A percentile compares a stretch with the other conserved stretches of the same genome.
phyloP scores from a whole-genome alignment of 2,888 invertebrate species.

The Lissonota sp. region DNA sequence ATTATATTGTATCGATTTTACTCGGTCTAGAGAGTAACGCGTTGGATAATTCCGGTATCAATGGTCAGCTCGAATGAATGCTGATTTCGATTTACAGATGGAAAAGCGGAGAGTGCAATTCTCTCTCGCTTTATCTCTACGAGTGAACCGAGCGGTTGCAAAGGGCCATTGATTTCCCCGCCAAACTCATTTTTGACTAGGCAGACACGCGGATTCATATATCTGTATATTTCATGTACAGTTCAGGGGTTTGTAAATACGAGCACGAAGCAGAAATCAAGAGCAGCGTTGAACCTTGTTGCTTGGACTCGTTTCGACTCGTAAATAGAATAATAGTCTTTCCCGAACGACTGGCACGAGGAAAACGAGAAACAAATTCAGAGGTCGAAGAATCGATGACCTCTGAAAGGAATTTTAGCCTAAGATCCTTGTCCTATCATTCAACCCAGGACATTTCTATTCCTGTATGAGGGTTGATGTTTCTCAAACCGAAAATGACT shows the following conservation, averaged over 20 bases:
- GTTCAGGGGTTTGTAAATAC: slow-evolving; percentile 12
- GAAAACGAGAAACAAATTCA: too few relatives aligned
- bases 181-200: slow-evolving; percentile 37
- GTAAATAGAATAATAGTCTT: slow-evolving; percentile 11
- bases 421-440: background rate
- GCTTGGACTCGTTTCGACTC: slow-evolving; percentile 20
- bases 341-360: too few relatives aligned
- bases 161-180: slow-evolving; percentile 53
- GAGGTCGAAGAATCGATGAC: too few relatives aligned
- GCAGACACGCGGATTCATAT: background rate
- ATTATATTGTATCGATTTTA: slow-evolving; percentile 47
- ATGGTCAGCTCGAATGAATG: slow-evolving; percentile 50
- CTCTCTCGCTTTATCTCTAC: slow-evolving; percentile 21
- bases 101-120: slow-evolving; percentile 35
- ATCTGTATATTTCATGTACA: background rate
- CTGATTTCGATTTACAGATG: slow-evolving; percentile 44
- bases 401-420: too few relatives aligned
- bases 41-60: slow-evolving; percentile 39
- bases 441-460: too few relatives aligned
- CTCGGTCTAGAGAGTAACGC: slow-evolving; percentile 39
- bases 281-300: slow-evolving; percentile 1
- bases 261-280: slow-evolving; percentile 16
- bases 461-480: too few relatives aligned
- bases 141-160: slow-evolving; percentile 26
- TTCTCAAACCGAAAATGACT: background rate